Conservation (phyloP, 2,797 vertebrate genomes). For the Pipistrellus pipistrellus region DNA sequence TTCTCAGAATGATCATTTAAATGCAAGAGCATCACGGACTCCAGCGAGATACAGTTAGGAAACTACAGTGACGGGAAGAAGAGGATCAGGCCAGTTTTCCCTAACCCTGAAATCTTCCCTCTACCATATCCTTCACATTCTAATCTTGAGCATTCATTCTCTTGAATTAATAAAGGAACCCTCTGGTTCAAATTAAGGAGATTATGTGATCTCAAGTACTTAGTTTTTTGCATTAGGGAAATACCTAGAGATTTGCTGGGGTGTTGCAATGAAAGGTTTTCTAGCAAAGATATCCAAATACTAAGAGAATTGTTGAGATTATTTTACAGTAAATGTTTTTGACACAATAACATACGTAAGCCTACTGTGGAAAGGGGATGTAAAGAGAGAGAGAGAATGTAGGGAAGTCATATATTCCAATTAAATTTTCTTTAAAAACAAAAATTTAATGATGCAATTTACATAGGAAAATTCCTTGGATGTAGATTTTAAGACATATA, state of each 20-base stretch:
- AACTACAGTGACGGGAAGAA: background rate
- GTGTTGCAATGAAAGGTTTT: background rate
- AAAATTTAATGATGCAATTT: constrained; percentile 45
- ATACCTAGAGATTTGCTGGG: background rate
- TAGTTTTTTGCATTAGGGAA: constrained; percentile 50
- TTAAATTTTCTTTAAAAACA: constrained; percentile 53
- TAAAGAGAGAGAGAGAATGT: background rate
- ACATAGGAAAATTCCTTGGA: background rate
- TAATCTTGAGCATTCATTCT: background rate
- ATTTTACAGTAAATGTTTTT: background rate
- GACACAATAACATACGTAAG: constrained; percentile 21
- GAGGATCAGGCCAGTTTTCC: background rate
- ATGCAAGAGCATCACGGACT: background rate
- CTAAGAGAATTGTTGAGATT: background rate
- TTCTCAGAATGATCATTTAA: background rate
- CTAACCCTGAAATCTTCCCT: background rate
- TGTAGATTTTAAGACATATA: background rate
- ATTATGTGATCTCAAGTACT: constrained; percentile 17
- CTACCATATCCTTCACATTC: background rate
- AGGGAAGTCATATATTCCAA: constrained; percentile 5
- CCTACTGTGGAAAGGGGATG: background rate
- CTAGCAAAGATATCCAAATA: background rate
- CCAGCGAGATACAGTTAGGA: background rate
- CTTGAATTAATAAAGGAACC: constrained; percentile 14
- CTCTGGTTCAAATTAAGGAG: background rate